phyloP scores from a whole-genome alignment of 1,140 invertebrate species.

The Drosophila watanabei region DNA sequence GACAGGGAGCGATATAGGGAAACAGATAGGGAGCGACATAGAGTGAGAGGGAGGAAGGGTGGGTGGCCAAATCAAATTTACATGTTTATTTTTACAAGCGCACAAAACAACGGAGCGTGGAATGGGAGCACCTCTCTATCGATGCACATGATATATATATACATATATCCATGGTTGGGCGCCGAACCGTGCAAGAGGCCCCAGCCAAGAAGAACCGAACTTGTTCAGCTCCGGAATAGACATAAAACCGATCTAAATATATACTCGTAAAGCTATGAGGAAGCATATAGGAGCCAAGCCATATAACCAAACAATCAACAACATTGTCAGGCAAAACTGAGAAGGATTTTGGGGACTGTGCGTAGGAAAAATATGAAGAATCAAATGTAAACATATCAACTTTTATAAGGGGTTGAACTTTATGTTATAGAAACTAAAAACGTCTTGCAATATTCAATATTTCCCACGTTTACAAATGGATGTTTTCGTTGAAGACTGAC shows the following conservation, averaged over 20 bases:
- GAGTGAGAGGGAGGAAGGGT: constrained; percentile 12
- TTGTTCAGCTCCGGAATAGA: constrained; percentile 61
- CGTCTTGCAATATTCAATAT: not conserved
- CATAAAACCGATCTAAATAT: constrained; percentile 54
- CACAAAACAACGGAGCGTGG: constrained; percentile 43
- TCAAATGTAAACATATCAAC: not conserved
- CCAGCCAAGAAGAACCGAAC: constrained; percentile 69
- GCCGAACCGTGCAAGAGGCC: constrained; percentile 68
- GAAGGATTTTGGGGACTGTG: not conserved
- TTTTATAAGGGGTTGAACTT: not conserved
- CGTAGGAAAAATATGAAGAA: not conserved
- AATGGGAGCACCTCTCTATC: constrained; percentile 50
- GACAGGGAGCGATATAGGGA: constrained; percentile 31
- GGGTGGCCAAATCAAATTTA: constrained; percentile 79
- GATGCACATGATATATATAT: constrained; percentile 23
- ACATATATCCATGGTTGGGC: constrained; percentile 30
- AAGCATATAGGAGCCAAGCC: constrained; percentile 8
- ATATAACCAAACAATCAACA: constrained; percentile 17
- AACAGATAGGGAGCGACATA: constrained; percentile 1
- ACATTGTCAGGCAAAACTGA: constrained; percentile 18
- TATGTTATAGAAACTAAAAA: not conserved
- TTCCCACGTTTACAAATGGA: not conserved
- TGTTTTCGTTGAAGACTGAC: not conserved
- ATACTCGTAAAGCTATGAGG: constrained; percentile 27
- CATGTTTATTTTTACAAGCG: constrained; percentile 79